phyloP scores from a whole-genome alignment of 2,113 vertebrate species.

The Lates calcarifer region DNA sequence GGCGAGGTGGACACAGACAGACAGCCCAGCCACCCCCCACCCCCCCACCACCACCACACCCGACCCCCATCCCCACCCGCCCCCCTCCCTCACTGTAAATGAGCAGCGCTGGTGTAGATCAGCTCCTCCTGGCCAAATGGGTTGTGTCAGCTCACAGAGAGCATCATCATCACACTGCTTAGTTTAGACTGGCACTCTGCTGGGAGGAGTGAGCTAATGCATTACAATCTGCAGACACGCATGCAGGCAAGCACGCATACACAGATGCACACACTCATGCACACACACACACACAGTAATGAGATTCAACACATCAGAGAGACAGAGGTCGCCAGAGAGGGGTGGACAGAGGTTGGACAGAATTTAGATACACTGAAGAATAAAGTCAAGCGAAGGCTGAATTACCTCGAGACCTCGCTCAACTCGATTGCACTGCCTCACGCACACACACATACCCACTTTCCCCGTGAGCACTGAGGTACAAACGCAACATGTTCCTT shows the following conservation, averaged over 20 bases:
- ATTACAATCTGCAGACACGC: conserved; percentile 61
- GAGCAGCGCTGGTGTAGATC: conserved; percentile 70
- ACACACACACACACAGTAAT: conserved; percentile 43
- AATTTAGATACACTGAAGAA: conserved; percentile 61
- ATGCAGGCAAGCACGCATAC: conserved; percentile 11
- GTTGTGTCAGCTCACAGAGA: conserved; percentile 80
- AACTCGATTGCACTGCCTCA: not conserved
- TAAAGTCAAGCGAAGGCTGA: conserved; percentile 60
- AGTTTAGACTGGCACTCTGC: conserved; percentile 74
- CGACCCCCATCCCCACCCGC: not conserved
- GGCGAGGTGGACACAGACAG: conserved; percentile 47
- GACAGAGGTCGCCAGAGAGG: conserved; percentile 53
- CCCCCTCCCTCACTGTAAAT: conserved; percentile 62
- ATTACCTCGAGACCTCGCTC: conserved; percentile 32
- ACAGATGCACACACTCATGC: conserved; percentile 30
- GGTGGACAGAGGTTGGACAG: conserved; percentile 53
- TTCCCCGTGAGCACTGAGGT: not conserved
- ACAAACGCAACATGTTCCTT: conserved; percentile 16
- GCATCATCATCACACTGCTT: conserved; percentile 78
- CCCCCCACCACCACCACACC: not conserved
- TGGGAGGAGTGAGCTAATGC: conserved; percentile 74
- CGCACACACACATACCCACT: conserved; percentile 4
- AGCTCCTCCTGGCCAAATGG: conserved; percentile 76
- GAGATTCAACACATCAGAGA: conserved; percentile 57
- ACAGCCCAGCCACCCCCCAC: not conserved